These are phyloP conservation scores for Eupithecia inturbata DNA, from an alignment of 2,888 invertebrate species.

Conservation along the genomic window DNA sequence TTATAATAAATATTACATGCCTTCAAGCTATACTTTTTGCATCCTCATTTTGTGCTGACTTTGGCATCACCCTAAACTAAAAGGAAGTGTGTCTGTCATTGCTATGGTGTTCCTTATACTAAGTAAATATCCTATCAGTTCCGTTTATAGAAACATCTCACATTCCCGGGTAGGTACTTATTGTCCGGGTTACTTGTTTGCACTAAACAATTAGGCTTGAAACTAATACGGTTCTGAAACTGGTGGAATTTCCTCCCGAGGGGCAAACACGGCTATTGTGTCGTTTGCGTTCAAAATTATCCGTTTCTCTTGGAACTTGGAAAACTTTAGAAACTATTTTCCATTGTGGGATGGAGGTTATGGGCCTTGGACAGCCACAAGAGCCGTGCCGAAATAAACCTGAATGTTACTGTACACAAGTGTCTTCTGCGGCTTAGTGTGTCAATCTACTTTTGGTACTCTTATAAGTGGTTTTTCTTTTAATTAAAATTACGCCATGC, in stretches of 20 bases:
- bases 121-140: conserved; percentile 3
- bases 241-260: conserved; percentile 51
- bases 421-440: background rate
- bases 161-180: conserved; percentile 39
- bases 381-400: conserved; percentile 6
- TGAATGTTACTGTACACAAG: conserved; percentile 5
- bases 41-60: background rate
- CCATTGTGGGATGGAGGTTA: conserved; percentile 20
- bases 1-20: background rate
- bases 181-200: conserved; percentile 42
- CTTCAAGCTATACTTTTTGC: background rate
- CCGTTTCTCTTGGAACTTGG: conserved; percentile 44
- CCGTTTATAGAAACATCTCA: conserved; percentile 9
- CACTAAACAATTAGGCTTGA: conserved; percentile 66
- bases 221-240: conserved; percentile 57
- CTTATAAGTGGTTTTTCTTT: background rate
- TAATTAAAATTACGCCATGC: background rate
- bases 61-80: background rate
- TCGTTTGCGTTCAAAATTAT: conserved; percentile 49
- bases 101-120: background rate
- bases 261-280: conserved; percentile 51
- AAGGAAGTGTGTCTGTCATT: background rate
- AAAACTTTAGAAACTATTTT: conserved; percentile 29
- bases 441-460: background rate
- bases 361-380: conserved; percentile 3